These are phyloP conservation scores for Acrocephalus kingi DNA, from an alignment of 2,113 vertebrate genomes.

Conservation along the genomic window DNA sequence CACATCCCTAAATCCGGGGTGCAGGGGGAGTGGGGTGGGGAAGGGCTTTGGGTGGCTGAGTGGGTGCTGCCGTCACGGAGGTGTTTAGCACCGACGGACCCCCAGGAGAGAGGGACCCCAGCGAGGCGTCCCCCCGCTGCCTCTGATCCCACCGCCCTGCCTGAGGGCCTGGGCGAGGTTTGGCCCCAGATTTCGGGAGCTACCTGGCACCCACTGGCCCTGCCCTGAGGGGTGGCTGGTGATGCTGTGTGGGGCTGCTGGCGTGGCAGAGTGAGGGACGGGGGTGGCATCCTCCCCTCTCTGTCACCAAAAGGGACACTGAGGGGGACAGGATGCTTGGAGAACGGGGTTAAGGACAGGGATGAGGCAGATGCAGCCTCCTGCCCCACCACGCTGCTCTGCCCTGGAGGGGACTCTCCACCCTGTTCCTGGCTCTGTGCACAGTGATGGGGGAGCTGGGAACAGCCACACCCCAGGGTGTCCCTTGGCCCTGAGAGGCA, in stretches of 20 bases:
- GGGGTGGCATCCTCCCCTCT: neutral
- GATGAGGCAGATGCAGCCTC: neutral
- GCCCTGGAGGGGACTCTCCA: neutral
- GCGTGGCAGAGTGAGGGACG: neutral
- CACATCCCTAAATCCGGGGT: conserved; percentile 6
- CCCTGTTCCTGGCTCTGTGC: neutral
- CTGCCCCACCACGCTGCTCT: neutral
- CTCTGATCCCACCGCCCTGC: neutral
- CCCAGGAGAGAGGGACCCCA: neutral
- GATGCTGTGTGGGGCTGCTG: conserved; percentile 12
- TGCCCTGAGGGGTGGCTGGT: neutral
- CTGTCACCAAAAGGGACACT: neutral
- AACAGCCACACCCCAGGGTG: neutral
- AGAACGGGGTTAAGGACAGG: neutral
- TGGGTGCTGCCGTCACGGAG: neutral
- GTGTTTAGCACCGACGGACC: conserved; percentile 34
- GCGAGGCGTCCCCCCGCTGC: neutral
- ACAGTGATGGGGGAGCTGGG: neutral
- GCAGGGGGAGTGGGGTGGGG: neutral
- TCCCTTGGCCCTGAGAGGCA: neutral
- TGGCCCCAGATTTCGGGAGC: neutral
- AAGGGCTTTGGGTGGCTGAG: neutral
- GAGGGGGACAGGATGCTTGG: neutral
- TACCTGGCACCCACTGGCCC: neutral
- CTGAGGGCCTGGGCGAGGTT: neutral